Evolutionary conservation across 2,113 vertebrate species (phyloP).

Genomic region (Triplophysa siluroides): DNA sequence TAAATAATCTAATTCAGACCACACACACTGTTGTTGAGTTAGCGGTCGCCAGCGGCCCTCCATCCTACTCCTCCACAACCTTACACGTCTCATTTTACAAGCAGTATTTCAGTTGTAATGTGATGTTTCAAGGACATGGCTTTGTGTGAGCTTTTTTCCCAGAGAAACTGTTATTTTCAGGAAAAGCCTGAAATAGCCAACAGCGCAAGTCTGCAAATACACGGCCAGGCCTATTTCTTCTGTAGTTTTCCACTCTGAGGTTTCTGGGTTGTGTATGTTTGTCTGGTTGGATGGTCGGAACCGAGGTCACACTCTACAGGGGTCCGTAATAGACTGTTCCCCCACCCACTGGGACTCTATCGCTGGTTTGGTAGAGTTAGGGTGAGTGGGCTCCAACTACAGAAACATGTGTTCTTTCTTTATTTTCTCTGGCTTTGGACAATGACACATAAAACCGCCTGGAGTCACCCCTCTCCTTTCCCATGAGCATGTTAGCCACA

Average conservation of each 20-base stretch:
- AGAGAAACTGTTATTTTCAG: constrained; percentile 12
- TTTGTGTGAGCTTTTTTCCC: constrained; percentile 15
- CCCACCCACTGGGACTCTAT: constrained; percentile 9
- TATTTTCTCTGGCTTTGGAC: constrained; percentile 52
- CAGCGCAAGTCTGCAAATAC: not conserved
- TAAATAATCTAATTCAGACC: constrained; percentile 19
- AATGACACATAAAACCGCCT: constrained; percentile 43
- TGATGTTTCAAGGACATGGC: not conserved
- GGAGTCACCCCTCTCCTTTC: constrained; percentile 54
- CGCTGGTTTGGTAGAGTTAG: constrained; percentile 1
- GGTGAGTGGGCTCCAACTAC: constrained; percentile 26
- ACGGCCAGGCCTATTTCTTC: not conserved
- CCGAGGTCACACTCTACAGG: constrained; percentile 32
- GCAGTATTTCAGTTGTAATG: constrained; percentile 24
- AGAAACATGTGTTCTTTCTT: constrained; percentile 44
- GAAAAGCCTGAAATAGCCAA: constrained; percentile 20
- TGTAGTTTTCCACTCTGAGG: constrained; percentile 29
- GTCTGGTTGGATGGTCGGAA: constrained; percentile 17
- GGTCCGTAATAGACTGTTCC: constrained; percentile 9
- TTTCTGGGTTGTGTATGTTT: constrained; percentile 23
- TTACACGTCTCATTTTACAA: not conserved
- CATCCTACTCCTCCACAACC: constrained; percentile 12
- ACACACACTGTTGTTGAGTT: constrained; percentile 29
- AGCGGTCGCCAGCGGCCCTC: not conserved
- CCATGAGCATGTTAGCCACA: constrained; percentile 33